Evolutionary conservation across 2,888 invertebrate genomes (phyloP), one percentile per base, ranked within the genome.

Genomic region (Scaeva pyrastri): DNA sequence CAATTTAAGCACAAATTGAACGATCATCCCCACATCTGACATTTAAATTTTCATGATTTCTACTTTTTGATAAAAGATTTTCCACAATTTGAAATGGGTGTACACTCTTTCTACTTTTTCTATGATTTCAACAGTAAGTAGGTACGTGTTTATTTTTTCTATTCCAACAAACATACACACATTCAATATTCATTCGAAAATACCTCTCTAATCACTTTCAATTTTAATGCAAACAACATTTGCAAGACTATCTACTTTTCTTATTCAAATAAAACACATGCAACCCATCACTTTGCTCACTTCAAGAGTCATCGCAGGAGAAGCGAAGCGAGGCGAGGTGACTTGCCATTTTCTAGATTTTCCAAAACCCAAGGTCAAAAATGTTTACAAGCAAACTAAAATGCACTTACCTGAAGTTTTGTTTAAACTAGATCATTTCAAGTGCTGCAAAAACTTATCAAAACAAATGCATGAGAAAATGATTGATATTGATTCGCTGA

Each of bases 401-500:
- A 41, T 48, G 66, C 48, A 66, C 66, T 66, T 36, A 66, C 66
- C 66, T 66, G n/a, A 48, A 2, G 1, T 21, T 23, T 48, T 48
- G 19, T 48, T 48, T 48, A 66, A 45, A 36, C 19, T 36, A 66
- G 48, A 48, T 48, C 31, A 48, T 64, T 36, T 31, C 23, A 5
- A 23, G 14, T 62, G n/a, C 43, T 11, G 2, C 12, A 21, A 14
- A 14, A 39, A 60, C 36, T 36, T 66, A 10, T 14, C 12, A 8
- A 36, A 21, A 11, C 11, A 6, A 43, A 26, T 23, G 11, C 16
- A 1, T 19, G 45, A 31, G 6, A 5, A 3, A 31, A 64, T 45
- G 16, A 64, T 11, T 64, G 64, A 66, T 48, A 64, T 11, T 64
- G 64, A 66, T 48, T 48, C 31, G 45, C 16, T 66, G 48, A 19